Conservation (phyloP, 1,140 invertebrate species). For the Samia ricini region DNA sequence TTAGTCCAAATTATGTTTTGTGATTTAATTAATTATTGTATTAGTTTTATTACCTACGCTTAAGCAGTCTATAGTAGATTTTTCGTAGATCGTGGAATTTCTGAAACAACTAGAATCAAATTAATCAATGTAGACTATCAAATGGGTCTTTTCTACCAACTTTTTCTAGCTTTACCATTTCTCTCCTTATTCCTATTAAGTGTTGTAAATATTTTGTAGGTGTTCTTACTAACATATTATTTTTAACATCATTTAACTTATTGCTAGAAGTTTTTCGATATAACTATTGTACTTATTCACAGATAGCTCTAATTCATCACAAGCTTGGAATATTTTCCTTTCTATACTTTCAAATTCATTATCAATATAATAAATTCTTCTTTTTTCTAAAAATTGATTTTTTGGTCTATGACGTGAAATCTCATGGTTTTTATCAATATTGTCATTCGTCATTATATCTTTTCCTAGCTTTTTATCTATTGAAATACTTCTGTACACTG, state of each 20-base stretch:
- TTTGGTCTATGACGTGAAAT: not conserved
- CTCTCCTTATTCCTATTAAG: constrained; percentile 54
- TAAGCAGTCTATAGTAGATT: too few species aligned
- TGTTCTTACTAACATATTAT: constrained; percentile 22
- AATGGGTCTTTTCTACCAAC: not conserved
- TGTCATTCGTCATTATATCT: not conserved
- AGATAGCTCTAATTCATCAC: constrained; percentile 44
- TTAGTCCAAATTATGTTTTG: too few species aligned
- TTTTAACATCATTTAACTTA: constrained; percentile 17
- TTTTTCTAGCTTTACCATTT: constrained; percentile 39
- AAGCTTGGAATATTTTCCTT: constrained; percentile 47
- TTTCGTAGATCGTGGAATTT: too few species aligned
- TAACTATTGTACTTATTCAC: constrained; percentile 51
- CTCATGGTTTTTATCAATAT: constrained; percentile 20
- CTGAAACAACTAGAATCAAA: too few species aligned
- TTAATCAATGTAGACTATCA: not conserved
- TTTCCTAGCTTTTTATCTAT: constrained; percentile 17
- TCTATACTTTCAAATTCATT: constrained; percentile 28
- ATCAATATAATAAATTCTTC: not conserved
- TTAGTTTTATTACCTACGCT: too few species aligned
- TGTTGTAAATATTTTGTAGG: constrained; percentile 64
- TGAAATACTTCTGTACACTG: constrained; percentile 33
- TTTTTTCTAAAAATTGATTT: not conserved
- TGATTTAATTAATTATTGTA: too few species aligned
- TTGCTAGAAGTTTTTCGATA: constrained; percentile 29